Evolutionary conservation across 2,888 invertebrate species (phyloP).

Genomic region (Entomobrya multifasciata): DNA sequence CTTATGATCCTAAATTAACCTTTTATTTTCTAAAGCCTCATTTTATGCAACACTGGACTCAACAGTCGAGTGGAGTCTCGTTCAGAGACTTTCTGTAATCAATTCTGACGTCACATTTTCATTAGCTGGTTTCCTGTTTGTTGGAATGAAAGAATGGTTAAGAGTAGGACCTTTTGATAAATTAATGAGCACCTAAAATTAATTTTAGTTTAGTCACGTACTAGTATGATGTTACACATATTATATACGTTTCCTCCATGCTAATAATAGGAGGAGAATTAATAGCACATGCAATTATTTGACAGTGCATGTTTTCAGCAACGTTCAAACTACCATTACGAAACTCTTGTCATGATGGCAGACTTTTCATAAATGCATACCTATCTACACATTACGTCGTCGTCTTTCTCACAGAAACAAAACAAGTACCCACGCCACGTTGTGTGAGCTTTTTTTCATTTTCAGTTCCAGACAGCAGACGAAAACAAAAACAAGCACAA

Average conservation of each 20-base stretch:
- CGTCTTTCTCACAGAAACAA: background rate
- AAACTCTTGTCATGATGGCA: background rate
- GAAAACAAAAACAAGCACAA: background rate
- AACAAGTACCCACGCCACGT: background rate
- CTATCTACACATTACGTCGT: background rate
- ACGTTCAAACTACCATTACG: background rate
- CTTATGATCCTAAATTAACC: slow-evolving; percentile 22
- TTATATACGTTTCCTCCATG: background rate
- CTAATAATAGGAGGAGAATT: slow-evolving; percentile 18
- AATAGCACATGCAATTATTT: background rate
- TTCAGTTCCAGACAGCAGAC: background rate
- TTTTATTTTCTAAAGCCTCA: slow-evolving; percentile 4
- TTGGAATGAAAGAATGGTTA: no score
- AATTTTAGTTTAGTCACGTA: background rate
- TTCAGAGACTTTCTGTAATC: background rate
- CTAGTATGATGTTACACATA: background rate
- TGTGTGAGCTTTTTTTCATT: no score
- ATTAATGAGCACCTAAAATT: slow-evolving; percentile 45
- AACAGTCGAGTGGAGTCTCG: slow-evolving; percentile 9
- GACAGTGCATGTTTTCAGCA: background rate
- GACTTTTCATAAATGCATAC: background rate
- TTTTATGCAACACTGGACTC: slow-evolving; percentile 25
- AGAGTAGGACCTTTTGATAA: slow-evolving; percentile 22
- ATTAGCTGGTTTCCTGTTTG: background rate
- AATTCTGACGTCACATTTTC: background rate